Percentiles rank a stretch among this genome's conserved stretches.
Conservation (phyloP, 2,888 invertebrate species). For the Pristionchus maxplancki region DNA sequence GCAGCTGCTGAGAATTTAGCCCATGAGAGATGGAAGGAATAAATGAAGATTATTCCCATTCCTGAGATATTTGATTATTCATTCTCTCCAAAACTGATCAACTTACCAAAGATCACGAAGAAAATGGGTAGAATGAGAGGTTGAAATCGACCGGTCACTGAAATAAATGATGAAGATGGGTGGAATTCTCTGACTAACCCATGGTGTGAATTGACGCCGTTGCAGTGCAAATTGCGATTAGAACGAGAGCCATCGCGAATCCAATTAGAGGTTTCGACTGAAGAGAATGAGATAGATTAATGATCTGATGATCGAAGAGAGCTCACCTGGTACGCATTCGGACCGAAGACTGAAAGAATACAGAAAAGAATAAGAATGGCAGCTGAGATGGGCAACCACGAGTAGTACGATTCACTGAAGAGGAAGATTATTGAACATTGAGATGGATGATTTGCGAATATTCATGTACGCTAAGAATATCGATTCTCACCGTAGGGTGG, state of each 20-base stretch:
- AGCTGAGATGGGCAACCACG: slow-evolving; percentile 59
- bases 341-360: slow-evolving; percentile 60
- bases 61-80: slow-evolving; percentile 54
- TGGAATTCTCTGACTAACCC: background rate
- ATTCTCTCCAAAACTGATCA: background rate
- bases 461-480: too few relatives aligned
- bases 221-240: slow-evolving; percentile 56
- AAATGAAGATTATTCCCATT: slow-evolving; percentile 65
- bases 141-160: slow-evolving; percentile 55
- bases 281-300: slow-evolving; percentile 42
- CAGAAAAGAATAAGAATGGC: slow-evolving; percentile 61
- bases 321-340: slow-evolving; percentile 68
- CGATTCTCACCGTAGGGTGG: slow-evolving; percentile 45
- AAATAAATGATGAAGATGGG: background rate
- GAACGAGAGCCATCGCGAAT: slow-evolving; percentile 59
- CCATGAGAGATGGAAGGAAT: slow-evolving; percentile 62
- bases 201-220: slow-evolving; percentile 61
- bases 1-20: slow-evolving; percentile 72
- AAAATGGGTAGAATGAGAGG: slow-evolving; percentile 62
- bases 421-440: background rate
- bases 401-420: slow-evolving; percentile 53
- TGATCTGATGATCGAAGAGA: background rate
- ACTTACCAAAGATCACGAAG: slow-evolving; percentile 61
- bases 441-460: too few relatives aligned
- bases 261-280: slow-evolving; percentile 71